These are phyloP conservation scores for Lophotis ruficrista DNA, from an alignment of 2,113 vertebrate species.

Conservation along the genomic window DNA sequence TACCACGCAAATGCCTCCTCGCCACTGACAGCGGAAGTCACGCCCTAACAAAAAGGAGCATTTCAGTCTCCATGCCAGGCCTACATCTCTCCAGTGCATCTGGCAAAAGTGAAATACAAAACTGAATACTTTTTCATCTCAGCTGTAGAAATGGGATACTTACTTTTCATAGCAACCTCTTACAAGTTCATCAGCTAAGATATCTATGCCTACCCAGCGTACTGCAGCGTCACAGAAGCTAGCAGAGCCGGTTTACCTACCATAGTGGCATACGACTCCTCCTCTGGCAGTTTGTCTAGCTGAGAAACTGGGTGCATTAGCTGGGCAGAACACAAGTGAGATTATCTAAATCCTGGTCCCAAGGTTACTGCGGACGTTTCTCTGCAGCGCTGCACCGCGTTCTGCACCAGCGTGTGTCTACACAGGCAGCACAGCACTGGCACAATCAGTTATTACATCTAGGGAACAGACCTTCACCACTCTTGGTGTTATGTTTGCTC, in stretches of 20 bases:
- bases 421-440: neutral
- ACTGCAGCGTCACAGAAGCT: neutral
- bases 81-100: neutral
- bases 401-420: neutral
- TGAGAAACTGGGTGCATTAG: neutral
- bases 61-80: neutral
- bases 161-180: neutral
- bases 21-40: neutral
- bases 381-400: neutral
- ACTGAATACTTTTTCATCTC: neutral
- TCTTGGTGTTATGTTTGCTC: neutral
- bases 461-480: neutral
- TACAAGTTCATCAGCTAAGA: neutral
- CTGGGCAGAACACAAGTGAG: neutral
- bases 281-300: neutral
- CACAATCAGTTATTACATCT: neutral
- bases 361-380: neutral
- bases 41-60: neutral
- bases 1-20: accelerated
- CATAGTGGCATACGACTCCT: neutral
- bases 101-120: neutral
- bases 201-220: neutral
- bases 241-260: neutral
- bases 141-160: neutral
- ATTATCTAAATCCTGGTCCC: neutral